Base-by-base conservation (phyloP, 2,113 vertebrate species). In the Lethenteron camtschaticum region DNA sequence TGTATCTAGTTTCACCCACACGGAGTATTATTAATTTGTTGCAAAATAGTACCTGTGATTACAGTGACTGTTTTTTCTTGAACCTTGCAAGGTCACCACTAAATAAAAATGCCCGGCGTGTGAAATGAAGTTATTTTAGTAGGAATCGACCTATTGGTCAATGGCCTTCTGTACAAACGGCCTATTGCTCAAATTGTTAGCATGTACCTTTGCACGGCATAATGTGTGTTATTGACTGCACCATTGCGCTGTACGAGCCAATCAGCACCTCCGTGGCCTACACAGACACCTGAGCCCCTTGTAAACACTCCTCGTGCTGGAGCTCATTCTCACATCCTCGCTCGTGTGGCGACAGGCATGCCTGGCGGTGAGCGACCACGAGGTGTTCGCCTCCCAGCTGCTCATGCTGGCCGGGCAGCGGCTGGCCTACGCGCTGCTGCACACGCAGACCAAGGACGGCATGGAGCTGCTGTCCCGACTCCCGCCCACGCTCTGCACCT, bases 301-400 rank as follows among this genome's bases (percentile, higher is more conserved):
- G n/a, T 72, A 4, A 13, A 57, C 12, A 69, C 11, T 71, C 18
- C 55, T 69, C 56, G n/a, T 68, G 57, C n/a, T 10, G 20, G 11
- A 71, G 20, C n/a, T 9, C 18, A 55, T 6, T 41, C 56, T 71
- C 41, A 41, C 41, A 41, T 41, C 41, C 41, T 41, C 41, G 41
- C 41, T 41, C 41, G 41, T 41, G 41, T 41, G 1, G 69, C 69
- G 72, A 18, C 76, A 99, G 95, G 85, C 85, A 72, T 89, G 87
- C 75, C 73, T 90, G 56, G 85, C 85, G 77, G 92, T 96, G 57
- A 80, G 85, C 8, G 95, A 99, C 78, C 88, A 84, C 72, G 95
- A 96, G 56, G 89, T 96, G 41, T 78, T 99, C 57, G 91, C 89
- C 20, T 96, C 91, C 2, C 94, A 99, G 81, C 78, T 99, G 74